Conservation (phyloP, 2,113 vertebrate genomes). For the Orycteropus afer region DNA sequence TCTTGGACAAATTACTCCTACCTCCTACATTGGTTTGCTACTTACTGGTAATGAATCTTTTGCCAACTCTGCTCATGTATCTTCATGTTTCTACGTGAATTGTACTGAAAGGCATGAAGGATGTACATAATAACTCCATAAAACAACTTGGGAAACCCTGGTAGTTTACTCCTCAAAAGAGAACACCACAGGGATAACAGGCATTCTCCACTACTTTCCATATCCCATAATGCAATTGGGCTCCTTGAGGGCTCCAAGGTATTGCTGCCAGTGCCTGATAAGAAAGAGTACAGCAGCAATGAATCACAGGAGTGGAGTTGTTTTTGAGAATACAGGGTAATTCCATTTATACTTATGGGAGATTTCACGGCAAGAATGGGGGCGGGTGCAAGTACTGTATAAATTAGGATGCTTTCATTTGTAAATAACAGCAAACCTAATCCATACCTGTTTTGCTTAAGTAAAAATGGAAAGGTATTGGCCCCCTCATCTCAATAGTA, state of each 20-base stretch:
- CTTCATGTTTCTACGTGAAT: too few relatives aligned
- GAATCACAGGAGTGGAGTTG: background rate
- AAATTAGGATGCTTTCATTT: background rate
- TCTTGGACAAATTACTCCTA: too few relatives aligned
- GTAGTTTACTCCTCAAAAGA: background rate
- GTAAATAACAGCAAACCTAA: background rate
- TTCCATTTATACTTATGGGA: background rate
- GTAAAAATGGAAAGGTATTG: background rate
- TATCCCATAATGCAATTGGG: background rate
- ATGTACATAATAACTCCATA: background rate
- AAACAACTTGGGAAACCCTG: background rate
- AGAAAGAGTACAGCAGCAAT: background rate
- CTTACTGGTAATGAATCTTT: too few relatives aligned
- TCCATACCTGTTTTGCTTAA: background rate
- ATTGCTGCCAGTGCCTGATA: background rate
- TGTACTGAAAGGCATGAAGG: too few relatives aligned
- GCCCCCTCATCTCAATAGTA: background rate
- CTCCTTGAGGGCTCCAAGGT: background rate
- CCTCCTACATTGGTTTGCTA: too few relatives aligned
- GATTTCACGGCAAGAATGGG: background rate
- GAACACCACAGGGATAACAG: background rate
- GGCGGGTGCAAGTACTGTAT: background rate
- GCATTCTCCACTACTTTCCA: background rate
- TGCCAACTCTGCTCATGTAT: too few relatives aligned
- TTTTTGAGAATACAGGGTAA: background rate